Percentiles rank a stretch among this genome's conserved stretches.
Conservation (phyloP, 1,140 invertebrate species). For the Nephila pilipes region DNA sequence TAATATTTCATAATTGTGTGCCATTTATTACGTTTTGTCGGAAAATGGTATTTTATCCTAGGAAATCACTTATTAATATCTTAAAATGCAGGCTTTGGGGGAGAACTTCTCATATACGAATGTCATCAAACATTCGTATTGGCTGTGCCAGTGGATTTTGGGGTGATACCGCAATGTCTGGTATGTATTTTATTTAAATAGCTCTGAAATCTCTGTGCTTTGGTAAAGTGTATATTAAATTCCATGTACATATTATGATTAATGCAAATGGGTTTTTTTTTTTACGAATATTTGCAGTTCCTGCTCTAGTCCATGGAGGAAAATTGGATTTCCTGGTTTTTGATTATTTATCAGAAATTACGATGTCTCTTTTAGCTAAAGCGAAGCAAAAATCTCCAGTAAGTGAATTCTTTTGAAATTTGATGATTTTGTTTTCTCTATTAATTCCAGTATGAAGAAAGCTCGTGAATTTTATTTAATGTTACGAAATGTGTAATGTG, state of each 20-base stretch:
- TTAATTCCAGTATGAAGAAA: too few species aligned
- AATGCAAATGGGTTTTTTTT: slow-evolving; percentile 70
- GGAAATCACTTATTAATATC: slow-evolving; percentile 29
- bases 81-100: slow-evolving; percentile 69
- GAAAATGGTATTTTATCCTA: background rate
- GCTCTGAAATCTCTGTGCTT: background rate
- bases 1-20: slow-evolving; percentile 13
- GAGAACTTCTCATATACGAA: background rate
- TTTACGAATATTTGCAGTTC: slow-evolving; percentile 79
- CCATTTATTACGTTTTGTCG: background rate
- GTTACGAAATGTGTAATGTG: too few species aligned
- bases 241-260: background rate
- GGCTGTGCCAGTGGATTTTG: slow-evolving; percentile 84
- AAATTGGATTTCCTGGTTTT: slow-evolving; percentile 83
- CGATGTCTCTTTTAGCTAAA: slow-evolving; percentile 81
- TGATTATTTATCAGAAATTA: slow-evolving; percentile 84
- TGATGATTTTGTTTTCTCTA: too few species aligned
- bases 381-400: slow-evolving; percentile 76
- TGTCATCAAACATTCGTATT: slow-evolving; percentile 81
- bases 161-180: slow-evolving; percentile 84
- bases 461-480: too few species aligned
- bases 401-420: slow-evolving; percentile 29
- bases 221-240: background rate
- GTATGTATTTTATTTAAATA: slow-evolving; percentile 76
- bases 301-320: slow-evolving; percentile 82